These are phyloP conservation scores for Pituophis catenifer DNA, from an alignment of 2,113 vertebrate species.

Conservation along the genomic window DNA sequence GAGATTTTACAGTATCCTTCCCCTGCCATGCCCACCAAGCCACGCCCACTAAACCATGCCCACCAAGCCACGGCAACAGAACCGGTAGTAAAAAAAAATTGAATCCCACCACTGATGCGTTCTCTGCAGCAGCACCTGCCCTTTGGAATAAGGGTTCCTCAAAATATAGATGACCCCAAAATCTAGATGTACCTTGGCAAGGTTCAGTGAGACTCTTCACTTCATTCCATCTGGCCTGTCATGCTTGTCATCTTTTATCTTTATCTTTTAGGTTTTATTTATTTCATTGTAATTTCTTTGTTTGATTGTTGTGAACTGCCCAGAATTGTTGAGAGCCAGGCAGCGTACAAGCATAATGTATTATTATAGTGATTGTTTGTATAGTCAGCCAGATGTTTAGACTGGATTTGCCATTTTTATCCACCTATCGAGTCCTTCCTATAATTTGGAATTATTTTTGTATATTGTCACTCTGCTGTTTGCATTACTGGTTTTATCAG, in stretches of 20 bases:
- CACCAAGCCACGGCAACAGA: no score
- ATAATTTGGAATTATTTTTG: background rate
- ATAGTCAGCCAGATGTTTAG: background rate
- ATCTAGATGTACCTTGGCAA: background rate
- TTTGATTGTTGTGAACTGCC: background rate
- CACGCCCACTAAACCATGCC: no score
- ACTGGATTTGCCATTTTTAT: background rate
- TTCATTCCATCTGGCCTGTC: background rate
- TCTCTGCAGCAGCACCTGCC: background rate
- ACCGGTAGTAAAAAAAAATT: no score
- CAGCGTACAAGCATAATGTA: background rate
- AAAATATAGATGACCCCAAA: background rate
- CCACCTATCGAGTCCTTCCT: background rate
- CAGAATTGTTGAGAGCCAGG: background rate
- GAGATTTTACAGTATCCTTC: no score
- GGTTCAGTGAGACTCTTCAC: background rate
- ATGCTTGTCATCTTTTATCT: background rate
- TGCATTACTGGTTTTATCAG: background rate
- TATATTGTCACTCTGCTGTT: background rate
- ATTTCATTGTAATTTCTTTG: background rate
- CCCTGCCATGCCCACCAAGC: no score
- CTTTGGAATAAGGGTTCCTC: background rate
- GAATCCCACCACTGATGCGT: background rate
- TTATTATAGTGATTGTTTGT: background rate
- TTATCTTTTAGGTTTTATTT: background rate